Base-by-base conservation (phyloP, 1,140 invertebrate genomes). In the Melipona quadrifasciata region DNA sequence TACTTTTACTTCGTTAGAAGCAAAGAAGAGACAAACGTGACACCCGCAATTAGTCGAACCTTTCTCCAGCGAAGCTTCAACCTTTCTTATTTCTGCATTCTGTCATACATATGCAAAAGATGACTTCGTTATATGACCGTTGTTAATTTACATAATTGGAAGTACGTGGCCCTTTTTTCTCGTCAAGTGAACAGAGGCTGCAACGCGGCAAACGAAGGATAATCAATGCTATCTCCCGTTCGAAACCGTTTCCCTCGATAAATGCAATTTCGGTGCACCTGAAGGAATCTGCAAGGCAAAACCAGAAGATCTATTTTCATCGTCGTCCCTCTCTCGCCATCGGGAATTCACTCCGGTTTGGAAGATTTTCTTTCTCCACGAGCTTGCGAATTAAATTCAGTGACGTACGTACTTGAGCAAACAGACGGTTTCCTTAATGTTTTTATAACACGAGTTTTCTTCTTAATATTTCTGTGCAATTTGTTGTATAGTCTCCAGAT, bases 101-200 rank as follows among this genome's bases (percentile, higher is more conserved):
- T 14, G 34, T 57, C 47, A 83, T 67, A 39, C 73, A 70, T 75
- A 78, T 39, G 57, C 78, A 87, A 86, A 34, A 75, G 67, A 82
- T 61, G 75, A 86, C 68, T 81, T 75, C 21, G 51, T 87, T 80
- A 57, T 55, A 71, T 51, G 14, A 80, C 51, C 31, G 61, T 51
- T 67, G 61, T 57, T 78, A 61, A 68, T 88, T 87, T 88, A 61
- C 86, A 87, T 87, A 87, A 87, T 86, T 86, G 84, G 65, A 82
- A 68, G 65, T 87, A 67, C 80, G 76, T 80, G 47, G 16, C 24
- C 11, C 51, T 75, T 68, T 80, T 84, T 71, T 27, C 12, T 74
- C 16, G 57, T 57, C 51, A 27, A 19, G 10, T 19, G 61, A 86
- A 19, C 47, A 53, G 70, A 39, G n/a, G 57, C 55, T 47, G 85